These are phyloP conservation scores for Drosophila kikkawai DNA, from an alignment of 1,140 invertebrate species.

Conservation along the genomic window DNA sequence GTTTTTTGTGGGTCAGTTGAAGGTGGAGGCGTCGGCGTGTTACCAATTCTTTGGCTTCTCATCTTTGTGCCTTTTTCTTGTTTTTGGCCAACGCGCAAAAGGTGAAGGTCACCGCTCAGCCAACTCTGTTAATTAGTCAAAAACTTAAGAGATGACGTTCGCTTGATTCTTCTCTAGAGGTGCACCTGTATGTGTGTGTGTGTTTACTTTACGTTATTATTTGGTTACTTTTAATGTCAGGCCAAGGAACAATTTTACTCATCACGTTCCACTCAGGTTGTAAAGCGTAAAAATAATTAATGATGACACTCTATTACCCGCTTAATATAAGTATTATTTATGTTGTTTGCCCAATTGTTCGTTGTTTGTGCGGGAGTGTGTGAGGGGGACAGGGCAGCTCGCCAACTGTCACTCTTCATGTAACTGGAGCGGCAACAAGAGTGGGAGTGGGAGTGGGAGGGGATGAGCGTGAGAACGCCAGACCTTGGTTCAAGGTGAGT, in stretches of 20 bases:
- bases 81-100: conserved; percentile 47
- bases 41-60: conserved; percentile 61
- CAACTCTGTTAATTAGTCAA: conserved; percentile 53
- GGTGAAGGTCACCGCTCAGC: conserved; percentile 59
- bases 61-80: conserved; percentile 22
- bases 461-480: conserved; percentile 18
- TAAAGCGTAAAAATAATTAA: conserved; percentile 63
- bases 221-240: conserved; percentile 25
- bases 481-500: conserved; percentile 1
- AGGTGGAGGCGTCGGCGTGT: conserved; percentile 53
- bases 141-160: conserved; percentile 17
- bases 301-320: conserved; percentile 64
- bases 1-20: conserved; percentile 44
- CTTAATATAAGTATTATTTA: conserved; percentile 69
- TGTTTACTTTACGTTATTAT: conserved; percentile 23
- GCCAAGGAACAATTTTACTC: conserved; percentile 44
- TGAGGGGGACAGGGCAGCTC: neutral
- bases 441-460: neutral
- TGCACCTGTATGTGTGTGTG: conserved; percentile 1
- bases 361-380: conserved; percentile 1
- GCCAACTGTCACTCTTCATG: neutral
- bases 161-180: conserved; percentile 24
- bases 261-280: conserved; percentile 37
- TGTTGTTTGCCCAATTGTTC: conserved; percentile 52
- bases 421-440: neutral